A percentile compares a stretch with the other conserved stretches of the same genome.
phyloP scores from a whole-genome alignment of 2,797 vertebrate genomes.

The Hydrolagus colliei region DNA sequence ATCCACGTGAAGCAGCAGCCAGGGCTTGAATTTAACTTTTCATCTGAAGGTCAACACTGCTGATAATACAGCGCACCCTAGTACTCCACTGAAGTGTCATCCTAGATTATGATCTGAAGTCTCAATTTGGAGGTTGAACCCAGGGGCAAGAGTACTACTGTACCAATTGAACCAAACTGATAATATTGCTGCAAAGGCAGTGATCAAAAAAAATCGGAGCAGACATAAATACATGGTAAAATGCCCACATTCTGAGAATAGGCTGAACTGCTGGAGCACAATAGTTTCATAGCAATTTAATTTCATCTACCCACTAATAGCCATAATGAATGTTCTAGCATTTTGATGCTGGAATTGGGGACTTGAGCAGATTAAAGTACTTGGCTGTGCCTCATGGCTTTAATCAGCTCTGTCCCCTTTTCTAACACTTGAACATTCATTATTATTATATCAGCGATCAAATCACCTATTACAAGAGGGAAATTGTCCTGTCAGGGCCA shows the following conservation, averaged over 20 bases:
- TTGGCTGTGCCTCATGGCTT: constrained; percentile 1
- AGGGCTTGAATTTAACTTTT: too few relatives aligned
- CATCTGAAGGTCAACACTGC: too few relatives aligned
- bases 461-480: background rate
- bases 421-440: constrained; percentile 11
- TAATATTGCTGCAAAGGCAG: background rate
- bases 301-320: constrained; percentile 16
- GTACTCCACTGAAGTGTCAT: too few relatives aligned
- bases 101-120: too few relatives aligned
- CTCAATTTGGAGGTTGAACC: too few relatives aligned
- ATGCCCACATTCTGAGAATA: background rate
- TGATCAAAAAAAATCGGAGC: background rate
- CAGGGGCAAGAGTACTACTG: too few relatives aligned
- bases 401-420: background rate
- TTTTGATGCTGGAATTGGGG: constrained; percentile 13
- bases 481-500: constrained; percentile 14
- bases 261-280: background rate
- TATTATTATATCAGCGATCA: constrained; percentile 3
- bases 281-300: background rate
- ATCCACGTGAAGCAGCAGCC: too few relatives aligned
- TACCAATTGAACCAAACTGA: too few relatives aligned
- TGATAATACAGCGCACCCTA: too few relatives aligned
- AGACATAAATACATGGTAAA: constrained; percentile 6
- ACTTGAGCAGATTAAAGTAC: constrained; percentile 7
- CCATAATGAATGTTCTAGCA: constrained; percentile 18